phyloP scores from a whole-genome alignment of 2,797 vertebrate species.

The Alauda arvensis region DNA sequence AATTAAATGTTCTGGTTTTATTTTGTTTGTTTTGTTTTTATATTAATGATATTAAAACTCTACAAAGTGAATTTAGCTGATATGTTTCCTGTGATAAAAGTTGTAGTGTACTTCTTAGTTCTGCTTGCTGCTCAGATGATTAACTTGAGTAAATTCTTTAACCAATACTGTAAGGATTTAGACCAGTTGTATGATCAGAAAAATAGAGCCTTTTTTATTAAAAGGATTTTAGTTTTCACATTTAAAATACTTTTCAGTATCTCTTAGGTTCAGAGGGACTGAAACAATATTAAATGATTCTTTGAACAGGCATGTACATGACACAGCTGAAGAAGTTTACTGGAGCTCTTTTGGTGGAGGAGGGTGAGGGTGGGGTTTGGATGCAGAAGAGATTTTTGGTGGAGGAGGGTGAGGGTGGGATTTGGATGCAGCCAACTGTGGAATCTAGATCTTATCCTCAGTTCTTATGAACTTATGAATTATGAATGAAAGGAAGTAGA shows the following conservation, averaged over 20 bases:
- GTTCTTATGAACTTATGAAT: not conserved
- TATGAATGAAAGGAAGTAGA: not conserved
- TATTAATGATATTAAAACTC: not conserved
- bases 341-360: not conserved
- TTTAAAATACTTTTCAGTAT: not conserved
- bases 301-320: not conserved
- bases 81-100: not conserved
- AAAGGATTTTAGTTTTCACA: not conserved
- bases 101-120: not conserved
- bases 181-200: not conserved
- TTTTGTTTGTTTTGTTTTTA: not conserved
- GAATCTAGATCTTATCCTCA: not conserved
- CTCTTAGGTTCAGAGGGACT: not conserved
- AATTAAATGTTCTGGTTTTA: not conserved
- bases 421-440: not conserved
- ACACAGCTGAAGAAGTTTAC: not conserved
- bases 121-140: not conserved
- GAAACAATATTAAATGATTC: not conserved
- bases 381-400: not conserved
- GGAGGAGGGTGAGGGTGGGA: too few relatives aligned
- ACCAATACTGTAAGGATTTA: not conserved
- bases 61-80: not conserved
- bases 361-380: not conserved
- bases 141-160: not conserved
- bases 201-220: not conserved